phyloP scores from a whole-genome alignment of 2,888 invertebrate genomes.

The Anorthoa munda region DNA sequence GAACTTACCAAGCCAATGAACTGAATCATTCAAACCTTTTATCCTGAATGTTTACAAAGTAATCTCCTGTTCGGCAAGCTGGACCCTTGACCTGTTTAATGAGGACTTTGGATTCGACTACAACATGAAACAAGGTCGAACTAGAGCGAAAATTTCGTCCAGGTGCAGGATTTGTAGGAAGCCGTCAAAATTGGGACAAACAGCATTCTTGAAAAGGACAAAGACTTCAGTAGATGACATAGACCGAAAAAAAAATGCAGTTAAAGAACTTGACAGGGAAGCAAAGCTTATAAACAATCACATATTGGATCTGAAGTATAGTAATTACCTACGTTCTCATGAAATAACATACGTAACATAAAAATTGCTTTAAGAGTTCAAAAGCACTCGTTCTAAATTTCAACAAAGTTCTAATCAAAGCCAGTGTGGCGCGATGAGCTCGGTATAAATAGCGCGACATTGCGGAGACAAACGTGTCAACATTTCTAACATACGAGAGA shows the following conservation, averaged over 20 bases:
- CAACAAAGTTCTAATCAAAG: background rate
- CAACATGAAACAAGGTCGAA: too few relatives aligned
- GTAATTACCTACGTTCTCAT: background rate
- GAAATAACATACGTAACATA: background rate
- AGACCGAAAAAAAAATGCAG: background rate
- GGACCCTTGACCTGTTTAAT: background rate
- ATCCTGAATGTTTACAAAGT: too few relatives aligned
- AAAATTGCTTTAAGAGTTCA: background rate
- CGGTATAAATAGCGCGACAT: constrained; percentile 45
- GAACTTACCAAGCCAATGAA: background rate
- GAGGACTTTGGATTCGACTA: background rate
- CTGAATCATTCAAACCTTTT: background rate
- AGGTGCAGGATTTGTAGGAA: background rate
- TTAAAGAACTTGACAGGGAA: too few relatives aligned
- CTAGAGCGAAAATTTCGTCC: too few relatives aligned
- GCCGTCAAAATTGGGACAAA: background rate
- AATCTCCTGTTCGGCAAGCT: too few relatives aligned
- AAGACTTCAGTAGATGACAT: background rate
- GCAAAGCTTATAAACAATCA: too few relatives aligned
- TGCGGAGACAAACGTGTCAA: constrained; percentile 44
- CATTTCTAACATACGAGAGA: constrained; percentile 35
- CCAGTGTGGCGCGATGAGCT: constrained; percentile 2
- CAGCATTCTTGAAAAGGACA: background rate
- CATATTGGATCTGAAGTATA: background rate
- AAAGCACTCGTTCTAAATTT: background rate